phyloP scores from a whole-genome alignment of 35 echinoderm and acorn worm species.

The Diadema setosum region DNA sequence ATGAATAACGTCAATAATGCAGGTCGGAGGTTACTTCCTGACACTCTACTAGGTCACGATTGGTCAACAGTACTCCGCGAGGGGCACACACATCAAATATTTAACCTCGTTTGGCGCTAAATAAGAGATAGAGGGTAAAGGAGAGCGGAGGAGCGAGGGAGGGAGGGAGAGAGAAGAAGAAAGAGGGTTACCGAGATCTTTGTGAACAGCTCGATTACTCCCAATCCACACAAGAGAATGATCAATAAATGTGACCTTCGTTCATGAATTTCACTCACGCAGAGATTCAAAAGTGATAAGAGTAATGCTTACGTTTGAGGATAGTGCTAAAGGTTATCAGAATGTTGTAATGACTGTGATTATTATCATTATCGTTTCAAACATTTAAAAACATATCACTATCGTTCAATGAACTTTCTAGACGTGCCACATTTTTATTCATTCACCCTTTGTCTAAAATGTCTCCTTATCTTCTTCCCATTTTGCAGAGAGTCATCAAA shows the following conservation, averaged over 20 bases:
- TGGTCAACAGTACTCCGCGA: background rate
- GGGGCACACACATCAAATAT: background rate
- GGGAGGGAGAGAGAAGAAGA: background rate
- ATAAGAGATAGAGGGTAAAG: background rate
- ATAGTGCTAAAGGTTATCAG: too few species aligned
- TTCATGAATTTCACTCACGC: too few species aligned
- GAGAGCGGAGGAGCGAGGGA: background rate
- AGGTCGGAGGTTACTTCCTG: slow-evolving; percentile 9
- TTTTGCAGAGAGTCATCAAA: slow-evolving; percentile 2
- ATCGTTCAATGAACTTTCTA: too few species aligned
- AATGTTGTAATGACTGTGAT: too few species aligned
- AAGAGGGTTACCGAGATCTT: background rate
- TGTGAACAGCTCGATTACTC: too few species aligned
- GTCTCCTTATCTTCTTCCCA: background rate
- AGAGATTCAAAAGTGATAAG: too few species aligned
- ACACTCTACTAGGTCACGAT: slow-evolving; percentile 11
- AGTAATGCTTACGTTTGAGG: too few species aligned
- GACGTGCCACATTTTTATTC: too few species aligned
- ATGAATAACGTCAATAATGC: slow-evolving; percentile 7
- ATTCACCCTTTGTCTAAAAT: background rate
- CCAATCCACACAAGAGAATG: too few species aligned
- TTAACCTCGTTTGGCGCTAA: background rate
- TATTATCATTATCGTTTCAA: too few species aligned
- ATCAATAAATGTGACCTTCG: too few species aligned
- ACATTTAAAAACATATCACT: too few species aligned